Base-by-base conservation (phyloP, 2,888 invertebrate genomes). In the Dascillus cervinus region DNA sequence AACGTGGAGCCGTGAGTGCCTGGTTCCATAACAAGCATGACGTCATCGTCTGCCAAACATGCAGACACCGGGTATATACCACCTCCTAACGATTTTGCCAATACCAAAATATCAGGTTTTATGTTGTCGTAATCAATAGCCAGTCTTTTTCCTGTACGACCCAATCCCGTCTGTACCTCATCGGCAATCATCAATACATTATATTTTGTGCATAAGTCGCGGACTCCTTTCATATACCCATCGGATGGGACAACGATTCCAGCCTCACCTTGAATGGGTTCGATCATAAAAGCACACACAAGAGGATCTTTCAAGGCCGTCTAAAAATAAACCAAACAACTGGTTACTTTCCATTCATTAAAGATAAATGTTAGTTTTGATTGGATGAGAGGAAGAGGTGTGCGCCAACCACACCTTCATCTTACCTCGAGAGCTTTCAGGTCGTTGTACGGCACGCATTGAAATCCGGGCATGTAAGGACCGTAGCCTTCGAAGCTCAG, bases 181-280 rank as follows among this genome's bases (percentile, higher is more conserved):
- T 89, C 88, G 5, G 83, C 84, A 37, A 88, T 83, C 75, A 80
- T 84, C 4, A 89, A 67, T 2, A 88, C 84, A 49, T 86, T 83
- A 64, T 86, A 70, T 50, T 80, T 80, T 13, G 73, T 74, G 59
- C 88, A 89, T 2, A 88, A 61, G 19, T 79, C 73, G 19, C 85
- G 63, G 0, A 86, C 79, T 3, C 73, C 74, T 55, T 66, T 71
- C 36, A 89, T 62, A 55, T 88, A 88, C 1, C 84, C 85, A 3
- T 70, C 68, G 53, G 73, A 62, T 0, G 88, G 87, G 2, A 89
- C 76, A 3, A 79, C 70, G 4, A 88, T 83, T 6, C 88, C 88
- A 12, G 85, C 87, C 64, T 89, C 89, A 2, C 88, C 89, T 63
- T 89, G 88, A 44, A 89, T 85, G 1, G 88, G 87, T 60, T 89